Base-by-base conservation (phyloP, 2,888 invertebrate genomes). In the Hetaerina titia region DNA sequence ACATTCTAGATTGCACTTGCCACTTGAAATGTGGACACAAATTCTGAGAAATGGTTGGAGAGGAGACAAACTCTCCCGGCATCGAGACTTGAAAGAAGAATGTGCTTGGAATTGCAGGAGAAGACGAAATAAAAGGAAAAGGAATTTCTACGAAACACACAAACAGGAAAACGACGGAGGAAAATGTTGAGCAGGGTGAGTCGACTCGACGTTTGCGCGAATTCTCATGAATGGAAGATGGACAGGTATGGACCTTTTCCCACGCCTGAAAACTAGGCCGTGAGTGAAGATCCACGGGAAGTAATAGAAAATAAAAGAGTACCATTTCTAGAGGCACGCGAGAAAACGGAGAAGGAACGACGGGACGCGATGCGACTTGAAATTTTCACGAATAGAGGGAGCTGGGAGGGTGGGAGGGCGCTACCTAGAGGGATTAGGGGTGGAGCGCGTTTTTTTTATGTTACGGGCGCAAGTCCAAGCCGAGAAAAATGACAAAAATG, bases 231-330 rank as follows among this genome's bases (percentile, higher is more conserved):
- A 45, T 45, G 45, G 45, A 15, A n/a, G 31, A 25, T 13, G 45
- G 31, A 63, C 25, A 17, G 17, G 56, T 0, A 22, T 15, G 17
- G n/a, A 17, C 45, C 63, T 19, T 11, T 25, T 15, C 63, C 15
- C 25, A 31, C 90, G 19, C 63, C 13, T 1, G 11, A n/a, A 31
- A 90, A 90, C 60, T 31, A 63, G 90, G 63, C 31, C 31, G 90
- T 17, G 89, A 25, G 60, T 60, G 31, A 25, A 63, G 63, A 45
- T n/a, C 22, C 58, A 60, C 63, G 90, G 60, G 63, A 31, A 57
- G 90, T 25, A 63, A 60, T 90, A 58, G 15, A 63, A 63, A 90
- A 63, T 90, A 60, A 90, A 63, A 63, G 45, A 87, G 87, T 25
- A 45, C 9, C 31, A 22, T 69, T 69, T 64, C 45, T 15, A 56